Percentiles rank a stretch among this genome's conserved stretches.
Conservation (phyloP, 1,140 invertebrate genomes). For the Xylocopa sonorina region DNA sequence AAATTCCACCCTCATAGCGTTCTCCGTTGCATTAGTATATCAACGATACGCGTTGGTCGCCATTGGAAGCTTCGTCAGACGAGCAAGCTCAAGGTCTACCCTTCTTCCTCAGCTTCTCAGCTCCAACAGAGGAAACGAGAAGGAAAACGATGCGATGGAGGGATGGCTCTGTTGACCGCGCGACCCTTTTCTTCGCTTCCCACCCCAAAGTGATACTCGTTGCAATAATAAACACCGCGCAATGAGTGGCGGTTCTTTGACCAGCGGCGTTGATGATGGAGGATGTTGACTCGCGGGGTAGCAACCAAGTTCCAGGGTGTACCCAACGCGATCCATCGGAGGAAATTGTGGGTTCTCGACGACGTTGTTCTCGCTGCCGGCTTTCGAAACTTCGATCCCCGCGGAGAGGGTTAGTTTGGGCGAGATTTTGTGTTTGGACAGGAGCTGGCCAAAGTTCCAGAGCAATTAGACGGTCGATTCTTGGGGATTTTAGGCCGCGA, state of each 20-base stretch:
- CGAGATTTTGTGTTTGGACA: background rate
- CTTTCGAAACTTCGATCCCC: background rate
- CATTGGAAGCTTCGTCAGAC: background rate
- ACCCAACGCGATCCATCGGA: background rate
- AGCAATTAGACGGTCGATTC: no score
- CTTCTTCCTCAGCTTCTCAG: background rate
- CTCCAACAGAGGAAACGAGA: background rate
- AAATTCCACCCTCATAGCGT: no score
- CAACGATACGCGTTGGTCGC: background rate
- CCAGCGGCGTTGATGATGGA: background rate
- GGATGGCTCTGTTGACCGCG: constrained; percentile 1
- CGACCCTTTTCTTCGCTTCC: background rate
- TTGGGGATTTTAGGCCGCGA: no score
- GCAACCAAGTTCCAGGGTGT: no score
- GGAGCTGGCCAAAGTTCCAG: no score
- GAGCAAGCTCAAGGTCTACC: background rate
- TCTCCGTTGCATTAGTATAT: constrained; percentile 14
- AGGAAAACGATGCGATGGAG: background rate
- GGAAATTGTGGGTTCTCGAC: background rate
- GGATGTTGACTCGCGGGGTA: background rate
- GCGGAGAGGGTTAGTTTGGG: background rate
- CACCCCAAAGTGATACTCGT: background rate
- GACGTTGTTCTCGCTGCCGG: background rate
- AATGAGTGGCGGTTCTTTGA: constrained; percentile 13
- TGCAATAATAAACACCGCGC: constrained; percentile 27